phyloP scores from a whole-genome alignment of 1,140 invertebrate genomes.

The Dendrolimus kikuchii region DNA sequence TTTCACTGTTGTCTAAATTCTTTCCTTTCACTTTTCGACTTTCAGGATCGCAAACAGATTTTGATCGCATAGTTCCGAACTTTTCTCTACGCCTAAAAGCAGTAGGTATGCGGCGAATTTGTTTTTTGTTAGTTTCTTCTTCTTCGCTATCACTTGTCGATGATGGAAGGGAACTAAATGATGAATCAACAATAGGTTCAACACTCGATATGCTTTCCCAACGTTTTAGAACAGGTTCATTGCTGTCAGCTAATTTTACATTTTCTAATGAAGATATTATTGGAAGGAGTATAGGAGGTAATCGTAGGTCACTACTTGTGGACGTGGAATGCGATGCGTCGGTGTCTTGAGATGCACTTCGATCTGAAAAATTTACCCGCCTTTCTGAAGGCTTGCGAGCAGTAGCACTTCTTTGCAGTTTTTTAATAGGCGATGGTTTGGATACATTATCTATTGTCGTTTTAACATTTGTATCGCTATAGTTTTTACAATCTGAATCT shows the following conservation, averaged over 20 bases:
- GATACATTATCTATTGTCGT: conserved; percentile 15
- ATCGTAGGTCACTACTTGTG: conserved; percentile 71
- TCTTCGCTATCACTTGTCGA: conserved; percentile 72
- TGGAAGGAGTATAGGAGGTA: conserved; percentile 81
- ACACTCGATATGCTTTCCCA: conserved; percentile 76
- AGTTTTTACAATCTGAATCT: conserved; percentile 39
- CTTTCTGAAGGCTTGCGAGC: conserved; percentile 51
- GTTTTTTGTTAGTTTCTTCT: conserved; percentile 44
- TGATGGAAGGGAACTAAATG: conserved; percentile 74
- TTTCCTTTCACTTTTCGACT: conserved; percentile 43
- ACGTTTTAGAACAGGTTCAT: conserved; percentile 52
- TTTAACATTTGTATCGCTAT: conserved; percentile 33
- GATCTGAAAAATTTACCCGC: conserved; percentile 64
- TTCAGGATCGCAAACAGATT: conserved; percentile 68
- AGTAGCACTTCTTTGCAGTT: conserved; percentile 55
- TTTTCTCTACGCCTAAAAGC: conserved; percentile 53
- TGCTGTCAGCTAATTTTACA: conserved; percentile 44
- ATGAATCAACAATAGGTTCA: conserved; percentile 78
- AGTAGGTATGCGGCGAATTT: conserved; percentile 46
- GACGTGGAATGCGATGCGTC: conserved; percentile 71
- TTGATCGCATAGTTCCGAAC: conserved; percentile 56
- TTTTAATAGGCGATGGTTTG: conserved; percentile 27
- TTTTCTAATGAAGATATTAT: conserved; percentile 73
- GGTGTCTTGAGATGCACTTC: conserved; percentile 74
- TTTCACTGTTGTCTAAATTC: conserved; percentile 61